phyloP scores from a whole-genome alignment of 1,140 invertebrate genomes.

The Armadillidium nasatum region DNA sequence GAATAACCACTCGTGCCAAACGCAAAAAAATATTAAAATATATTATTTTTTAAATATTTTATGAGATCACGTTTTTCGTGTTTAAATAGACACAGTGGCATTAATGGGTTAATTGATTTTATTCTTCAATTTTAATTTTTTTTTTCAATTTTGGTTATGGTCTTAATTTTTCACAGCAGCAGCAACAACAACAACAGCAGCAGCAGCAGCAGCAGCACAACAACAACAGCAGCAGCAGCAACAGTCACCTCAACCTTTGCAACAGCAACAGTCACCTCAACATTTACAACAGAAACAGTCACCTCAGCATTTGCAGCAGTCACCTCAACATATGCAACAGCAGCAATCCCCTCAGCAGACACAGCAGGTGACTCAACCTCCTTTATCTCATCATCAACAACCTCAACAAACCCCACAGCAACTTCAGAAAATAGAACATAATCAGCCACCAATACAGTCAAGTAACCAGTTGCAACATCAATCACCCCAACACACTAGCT shows the following conservation, averaged over 20 bases:
- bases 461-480: too few relatives aligned
- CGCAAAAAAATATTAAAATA: too few relatives aligned
- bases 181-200: not conserved
- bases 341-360: not conserved
- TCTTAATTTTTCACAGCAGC: not conserved
- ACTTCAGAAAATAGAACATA: constrained; percentile 17
- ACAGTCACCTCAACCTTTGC: constrained; percentile 34
- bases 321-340: constrained; percentile 30
- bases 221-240: constrained; percentile 42
- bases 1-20: too few relatives aligned
- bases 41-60: too few relatives aligned
- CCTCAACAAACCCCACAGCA: not conserved
- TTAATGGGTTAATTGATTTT: too few relatives aligned
- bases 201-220: constrained; percentile 26
- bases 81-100: too few relatives aligned
- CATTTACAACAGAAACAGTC: constrained; percentile 43
- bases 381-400: not conserved
- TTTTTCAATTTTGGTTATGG: too few relatives aligned
- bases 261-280: constrained; percentile 37
- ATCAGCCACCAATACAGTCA: not conserved
- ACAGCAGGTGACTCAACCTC: not conserved
- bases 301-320: constrained; percentile 26
- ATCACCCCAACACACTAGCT: too few relatives aligned
- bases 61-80: too few relatives aligned
- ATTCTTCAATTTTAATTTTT: too few relatives aligned